These are phyloP conservation scores for Eciton burchellii DNA, from an alignment of 1,140 invertebrate species.

Conservation along the genomic window DNA sequence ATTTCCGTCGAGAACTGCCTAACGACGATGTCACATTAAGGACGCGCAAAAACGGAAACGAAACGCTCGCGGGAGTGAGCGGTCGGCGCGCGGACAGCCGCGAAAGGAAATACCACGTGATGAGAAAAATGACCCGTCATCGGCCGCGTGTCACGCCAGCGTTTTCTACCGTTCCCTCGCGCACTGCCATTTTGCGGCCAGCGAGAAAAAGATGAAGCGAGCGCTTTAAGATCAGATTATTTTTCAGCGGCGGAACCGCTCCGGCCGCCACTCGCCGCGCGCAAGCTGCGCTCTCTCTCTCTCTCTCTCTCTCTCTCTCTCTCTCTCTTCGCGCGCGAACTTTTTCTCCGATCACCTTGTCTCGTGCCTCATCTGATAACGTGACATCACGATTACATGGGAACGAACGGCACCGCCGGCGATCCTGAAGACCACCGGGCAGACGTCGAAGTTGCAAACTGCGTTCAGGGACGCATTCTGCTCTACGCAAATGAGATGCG, in stretches of 20 bases:
- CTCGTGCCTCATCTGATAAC: slow-evolving; percentile 74
- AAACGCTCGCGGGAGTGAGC: background rate
- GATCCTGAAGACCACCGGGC: slow-evolving; percentile 71
- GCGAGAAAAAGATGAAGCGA: slow-evolving; percentile 68
- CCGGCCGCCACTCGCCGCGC: slow-evolving; percentile 71
- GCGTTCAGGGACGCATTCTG: slow-evolving; percentile 57
- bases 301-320: slow-evolving; percentile 55
- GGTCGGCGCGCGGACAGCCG: too few species aligned
- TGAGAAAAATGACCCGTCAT: slow-evolving; percentile 43
- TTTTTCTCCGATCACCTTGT: slow-evolving; percentile 65
- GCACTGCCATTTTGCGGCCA: slow-evolving; percentile 54
- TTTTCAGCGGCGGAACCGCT: slow-evolving; percentile 67
- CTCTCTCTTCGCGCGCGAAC: slow-evolving; percentile 71
- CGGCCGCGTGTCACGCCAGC: slow-evolving; percentile 22
- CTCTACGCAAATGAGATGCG: background rate
- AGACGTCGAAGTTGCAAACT: slow-evolving; percentile 51
- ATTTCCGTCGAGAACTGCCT: background rate
- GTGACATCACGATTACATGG: slow-evolving; percentile 82
- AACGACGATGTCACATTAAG: background rate
- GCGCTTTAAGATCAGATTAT: slow-evolving; percentile 75
- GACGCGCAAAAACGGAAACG: background rate
- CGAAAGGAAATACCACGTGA: slow-evolving; percentile 8
- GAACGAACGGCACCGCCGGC: slow-evolving; percentile 71
- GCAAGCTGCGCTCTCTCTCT: slow-evolving; percentile 65
- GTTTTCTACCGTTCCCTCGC: slow-evolving; percentile 55